phyloP scores from a whole-genome alignment of 2,888 invertebrate species.

The Tetranychus piercei region DNA sequence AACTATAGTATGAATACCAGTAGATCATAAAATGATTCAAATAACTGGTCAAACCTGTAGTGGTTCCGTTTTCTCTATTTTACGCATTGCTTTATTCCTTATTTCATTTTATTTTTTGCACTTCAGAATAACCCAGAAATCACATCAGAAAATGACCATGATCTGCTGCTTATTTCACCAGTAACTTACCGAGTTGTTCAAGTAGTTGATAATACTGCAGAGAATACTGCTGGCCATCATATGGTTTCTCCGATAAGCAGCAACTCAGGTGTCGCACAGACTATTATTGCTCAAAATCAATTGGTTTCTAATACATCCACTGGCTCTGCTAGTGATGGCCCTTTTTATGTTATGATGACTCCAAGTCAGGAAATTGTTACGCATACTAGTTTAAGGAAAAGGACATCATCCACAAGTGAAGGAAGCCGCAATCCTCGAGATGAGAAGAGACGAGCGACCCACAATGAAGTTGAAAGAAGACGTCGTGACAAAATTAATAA shows the following conservation, averaged over 20 bases:
- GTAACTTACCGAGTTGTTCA: too few species aligned
- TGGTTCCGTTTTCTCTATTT: too few species aligned
- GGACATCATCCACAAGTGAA: conserved; percentile 25
- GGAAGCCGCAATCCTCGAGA: conserved; percentile 29
- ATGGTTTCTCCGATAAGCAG: too few species aligned
- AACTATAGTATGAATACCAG: not conserved
- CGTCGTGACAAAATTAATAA: conserved; percentile 87
- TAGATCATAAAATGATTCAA: too few species aligned
- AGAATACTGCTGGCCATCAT: too few species aligned
- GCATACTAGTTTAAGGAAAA: not conserved
- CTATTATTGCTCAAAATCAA: not conserved
- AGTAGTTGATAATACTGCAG: too few species aligned
- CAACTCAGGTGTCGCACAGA: not conserved
- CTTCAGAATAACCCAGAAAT: not conserved
- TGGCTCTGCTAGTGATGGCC: conserved; percentile 8
- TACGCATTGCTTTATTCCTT: too few species aligned
- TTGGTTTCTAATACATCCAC: not conserved
- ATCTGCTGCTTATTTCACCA: not conserved
- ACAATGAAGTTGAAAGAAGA: conserved; percentile 54
- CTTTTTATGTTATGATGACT: conserved; percentile 14
- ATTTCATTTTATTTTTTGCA: too few species aligned
- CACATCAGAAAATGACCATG: not conserved
- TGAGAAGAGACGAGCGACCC: conserved; percentile 26
- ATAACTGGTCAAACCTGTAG: too few species aligned
- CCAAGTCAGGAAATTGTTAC: conserved; percentile 1